Percentiles rank a stretch among this genome's conserved stretches.
phyloP scores from a whole-genome alignment of 2,113 vertebrate genomes.

The Macquaria ambigua region DNA sequence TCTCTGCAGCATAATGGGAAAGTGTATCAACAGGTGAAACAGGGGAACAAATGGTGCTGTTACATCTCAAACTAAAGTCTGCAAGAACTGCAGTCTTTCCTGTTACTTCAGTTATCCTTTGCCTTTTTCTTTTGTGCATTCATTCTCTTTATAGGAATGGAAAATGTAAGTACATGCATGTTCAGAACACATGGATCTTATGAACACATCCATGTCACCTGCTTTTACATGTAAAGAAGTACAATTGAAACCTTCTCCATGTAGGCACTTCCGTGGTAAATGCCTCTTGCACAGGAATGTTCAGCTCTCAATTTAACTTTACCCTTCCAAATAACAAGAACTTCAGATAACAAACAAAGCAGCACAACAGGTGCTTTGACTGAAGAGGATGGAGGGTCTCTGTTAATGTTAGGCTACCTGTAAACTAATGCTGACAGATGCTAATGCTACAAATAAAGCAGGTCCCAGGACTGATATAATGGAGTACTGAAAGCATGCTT shows the following conservation, averaged over 20 bases:
- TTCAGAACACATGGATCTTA: neutral
- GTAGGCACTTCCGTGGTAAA: neutral
- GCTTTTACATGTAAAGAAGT: neutral
- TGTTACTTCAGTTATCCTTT: neutral
- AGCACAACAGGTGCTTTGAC: neutral
- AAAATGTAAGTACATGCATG: neutral
- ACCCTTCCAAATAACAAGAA: neutral
- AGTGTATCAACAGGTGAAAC: slow-evolving; percentile 6
- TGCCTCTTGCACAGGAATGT: neutral
- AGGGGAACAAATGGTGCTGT: neutral
- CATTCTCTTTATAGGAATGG: neutral
- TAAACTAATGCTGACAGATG: neutral
- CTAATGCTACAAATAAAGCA: neutral
- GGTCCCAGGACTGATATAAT: neutral
- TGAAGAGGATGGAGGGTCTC: neutral
- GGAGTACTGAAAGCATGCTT: neutral
- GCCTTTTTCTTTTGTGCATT: neutral
- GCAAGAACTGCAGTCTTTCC: neutral
- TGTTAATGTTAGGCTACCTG: neutral
- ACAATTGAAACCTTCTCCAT: neutral
- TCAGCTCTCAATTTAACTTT: neutral
- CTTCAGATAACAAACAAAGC: neutral
- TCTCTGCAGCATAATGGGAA: neutral
- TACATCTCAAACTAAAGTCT: neutral
- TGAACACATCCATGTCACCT: neutral